Base-by-base conservation (phyloP, 2,113 vertebrate species). In the Poeciliopsis turrubarensis region DNA sequence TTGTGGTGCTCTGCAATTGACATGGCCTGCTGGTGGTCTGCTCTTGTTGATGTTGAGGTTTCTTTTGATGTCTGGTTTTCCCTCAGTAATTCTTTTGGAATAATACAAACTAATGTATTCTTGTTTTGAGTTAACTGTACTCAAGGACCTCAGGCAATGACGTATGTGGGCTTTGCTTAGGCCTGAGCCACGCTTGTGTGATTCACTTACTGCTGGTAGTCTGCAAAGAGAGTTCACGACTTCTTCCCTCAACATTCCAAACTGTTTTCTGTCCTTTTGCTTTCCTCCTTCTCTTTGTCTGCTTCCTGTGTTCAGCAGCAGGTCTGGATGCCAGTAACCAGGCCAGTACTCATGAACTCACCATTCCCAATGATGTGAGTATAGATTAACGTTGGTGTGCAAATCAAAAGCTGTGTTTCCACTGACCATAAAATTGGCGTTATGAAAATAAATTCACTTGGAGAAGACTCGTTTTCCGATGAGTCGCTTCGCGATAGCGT, bases 341-440 rank as follows among this genome's bases (percentile, higher is more conserved):
- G 90, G 96, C 97, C 96, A 98, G 97, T 97, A 98, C 96, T 96
- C 97, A 98, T 91, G 97, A 98, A 95, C 97, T 98, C 96, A 97
- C 97, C 96, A 98, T 98, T 97, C 97, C 97, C 95, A 98, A 98
- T 95, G 97, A 98, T 97, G 97, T 98, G 96, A 98, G 97, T 97
- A 37, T 37, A 96, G 34, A 79, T 82, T 70, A 62, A 25, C 76
- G 70, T 65, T 27, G 1, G 41, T 68, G 44, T 65, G 57, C 7
- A 47, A 62, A 68, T 15, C 51, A 19, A 37, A 11, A 37, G 34
- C 34, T 12, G 34, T 12, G 34, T 37, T 37, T 37, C 34, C 34
- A 12, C 11, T 37, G 34, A 37, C 10, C 34, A 12, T 37, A 37
- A 37, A 37, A 37, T 37, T 2, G 34, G 34, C 10, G 34, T 37